Percentiles rank a stretch among this genome's conserved stretches.
phyloP scores from a whole-genome alignment of 2,113 vertebrate species.

The Empidonax alnorum region DNA sequence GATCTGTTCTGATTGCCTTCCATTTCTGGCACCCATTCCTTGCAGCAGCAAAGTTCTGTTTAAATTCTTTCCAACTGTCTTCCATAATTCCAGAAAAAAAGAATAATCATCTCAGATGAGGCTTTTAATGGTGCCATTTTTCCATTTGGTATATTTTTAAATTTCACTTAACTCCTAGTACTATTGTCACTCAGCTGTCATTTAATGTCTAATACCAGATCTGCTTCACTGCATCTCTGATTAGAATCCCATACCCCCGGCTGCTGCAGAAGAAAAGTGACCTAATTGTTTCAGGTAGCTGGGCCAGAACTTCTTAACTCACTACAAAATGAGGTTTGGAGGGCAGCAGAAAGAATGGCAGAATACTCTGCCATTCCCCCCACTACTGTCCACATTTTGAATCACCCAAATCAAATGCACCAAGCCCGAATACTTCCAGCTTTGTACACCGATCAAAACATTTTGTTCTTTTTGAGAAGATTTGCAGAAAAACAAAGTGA shows the following conservation, averaged over 20 bases:
- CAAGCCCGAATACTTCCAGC: background rate
- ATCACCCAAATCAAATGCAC: background rate
- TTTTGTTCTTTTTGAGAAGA: background rate
- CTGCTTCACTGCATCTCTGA: background rate
- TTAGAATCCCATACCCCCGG: background rate
- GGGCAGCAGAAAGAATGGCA: background rate
- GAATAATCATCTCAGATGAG: background rate
- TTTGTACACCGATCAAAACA: background rate
- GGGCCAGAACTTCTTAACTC: background rate
- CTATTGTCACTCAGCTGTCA: background rate
- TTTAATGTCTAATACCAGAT: background rate
- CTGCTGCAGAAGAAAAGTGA: background rate
- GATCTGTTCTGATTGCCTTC: background rate
- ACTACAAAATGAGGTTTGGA: background rate
- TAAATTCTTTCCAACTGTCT: background rate
- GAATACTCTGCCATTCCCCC: background rate
- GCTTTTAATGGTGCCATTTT: slow-evolving; percentile 5
- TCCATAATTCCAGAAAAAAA: background rate
- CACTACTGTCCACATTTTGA: background rate
- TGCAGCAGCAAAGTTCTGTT: background rate
- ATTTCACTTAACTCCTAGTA: background rate
- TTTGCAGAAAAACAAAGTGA: background rate
- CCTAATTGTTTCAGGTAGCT: background rate
- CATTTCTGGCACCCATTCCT: background rate
- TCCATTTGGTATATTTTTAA: background rate